These are phyloP conservation scores for Erebia aethiops DNA, from an alignment of 2,888 invertebrate genomes.

Conservation along the genomic window DNA sequence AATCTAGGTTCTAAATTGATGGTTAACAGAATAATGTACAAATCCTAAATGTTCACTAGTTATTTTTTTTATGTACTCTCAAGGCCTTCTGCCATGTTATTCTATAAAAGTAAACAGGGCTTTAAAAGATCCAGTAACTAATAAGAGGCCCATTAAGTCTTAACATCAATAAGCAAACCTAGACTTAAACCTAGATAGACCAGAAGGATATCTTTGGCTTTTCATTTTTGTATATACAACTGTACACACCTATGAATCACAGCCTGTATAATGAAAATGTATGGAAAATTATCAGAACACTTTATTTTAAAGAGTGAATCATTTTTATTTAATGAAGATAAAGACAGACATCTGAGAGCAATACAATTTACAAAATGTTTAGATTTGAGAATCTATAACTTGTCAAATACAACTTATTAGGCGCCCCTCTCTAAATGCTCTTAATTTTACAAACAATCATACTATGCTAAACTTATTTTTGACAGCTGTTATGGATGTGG, in stretches of 20 bases:
- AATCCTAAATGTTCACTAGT: too few species aligned
- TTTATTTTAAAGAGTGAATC: not conserved
- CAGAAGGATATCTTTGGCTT: not conserved
- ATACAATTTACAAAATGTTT: not conserved
- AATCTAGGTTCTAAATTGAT: too few species aligned
- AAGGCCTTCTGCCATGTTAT: too few species aligned
- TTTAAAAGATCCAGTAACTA: too few species aligned
- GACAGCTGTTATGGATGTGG: too few species aligned
- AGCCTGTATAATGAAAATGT: not conserved
- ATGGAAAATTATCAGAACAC: conserved; percentile 4
- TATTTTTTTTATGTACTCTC: too few species aligned
- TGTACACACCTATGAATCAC: not conserved
- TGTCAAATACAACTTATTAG: not conserved
- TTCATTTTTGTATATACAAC: not conserved
- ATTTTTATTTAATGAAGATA: not conserved
- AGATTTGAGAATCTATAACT: not conserved
- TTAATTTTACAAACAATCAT: not conserved
- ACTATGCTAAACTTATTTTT: too few species aligned
- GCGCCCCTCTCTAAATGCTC: not conserved
- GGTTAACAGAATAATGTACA: too few species aligned
- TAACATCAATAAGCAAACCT: too few species aligned
- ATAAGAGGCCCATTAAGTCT: too few species aligned
- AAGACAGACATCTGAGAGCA: not conserved
- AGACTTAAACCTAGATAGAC: not conserved
- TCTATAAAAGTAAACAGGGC: too few species aligned